Base-by-base conservation (phyloP, 2,888 invertebrate species). In the Tanypteryx hageni region DNA sequence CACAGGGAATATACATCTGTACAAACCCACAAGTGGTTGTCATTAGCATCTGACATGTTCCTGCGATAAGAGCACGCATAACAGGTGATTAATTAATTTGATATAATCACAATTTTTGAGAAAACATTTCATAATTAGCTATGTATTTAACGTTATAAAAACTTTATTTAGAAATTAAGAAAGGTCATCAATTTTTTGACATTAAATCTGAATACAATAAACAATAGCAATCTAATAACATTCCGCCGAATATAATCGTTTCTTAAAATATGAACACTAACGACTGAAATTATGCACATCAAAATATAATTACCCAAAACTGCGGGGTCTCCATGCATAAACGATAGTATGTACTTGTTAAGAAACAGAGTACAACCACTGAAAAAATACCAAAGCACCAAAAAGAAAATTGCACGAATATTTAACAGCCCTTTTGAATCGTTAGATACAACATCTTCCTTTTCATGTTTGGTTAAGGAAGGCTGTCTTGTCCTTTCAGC, bases 361-460 rank as follows among this genome's bases (percentile, higher is more conserved):
- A 97, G 95, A 95, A 98, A 97, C 92, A 98, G 95, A 1, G 97
- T 97, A 94, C 97, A 97, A 13, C 97, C 97, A 94, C 97, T 97
- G 94, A 98, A 97, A 94, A 97, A 96, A 94, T 97, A 97, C 97
- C 97, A 97, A 93, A 97, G 94, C 92, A 96, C 94, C 82, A 97
- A 95, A 94, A 97, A 97, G 93, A 96, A 94, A 84, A 97, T 94
- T 57, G 97, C 97, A 94, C 96, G 95, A 64, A 96, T 95, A 94
- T 96, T 96, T 84, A 95, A 95, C 92, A 97, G 95, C 56, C 97
- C 97, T 93, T 68, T 89, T 10, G 83, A 83, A 44, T 89, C 89
- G 44, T 64, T 86, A 0, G 61, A 31, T 61, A 27, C 31, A 0
- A 27, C 44, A 31, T 89, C 89, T 18, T 86, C 86, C 56, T 64